Evolutionary conservation across 2,888 invertebrate genomes (phyloP), one percentile per base, ranked within the genome.

Genomic region (Minunthozetes semirufus): DNA sequence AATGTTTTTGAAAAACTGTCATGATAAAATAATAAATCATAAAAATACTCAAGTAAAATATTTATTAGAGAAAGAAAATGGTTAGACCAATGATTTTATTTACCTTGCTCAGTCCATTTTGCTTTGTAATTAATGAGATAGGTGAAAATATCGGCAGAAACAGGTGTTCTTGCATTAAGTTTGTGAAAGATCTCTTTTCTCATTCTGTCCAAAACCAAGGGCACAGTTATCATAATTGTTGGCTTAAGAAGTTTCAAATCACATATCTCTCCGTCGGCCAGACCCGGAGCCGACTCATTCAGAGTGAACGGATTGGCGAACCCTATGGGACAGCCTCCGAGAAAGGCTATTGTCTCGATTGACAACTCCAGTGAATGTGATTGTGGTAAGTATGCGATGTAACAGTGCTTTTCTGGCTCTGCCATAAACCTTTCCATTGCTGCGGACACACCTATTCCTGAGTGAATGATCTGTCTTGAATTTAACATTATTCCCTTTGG

Each of bases 111-210:
- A n/a, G 75, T 75, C 75, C 72, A 74, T 4, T 42, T 4, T 3
- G 38, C 70, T 38, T 75, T 75, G 33, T 75, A 75, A 22, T 72
- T 38, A 13, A 75, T 72, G 5, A 75, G 50, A 63, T n/a, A 71
- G 27, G 48, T 71, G 56, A 75, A 75, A 15, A 75, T 27, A 46
- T 33, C 59, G 8, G 71, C 17, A 3, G 66, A 46, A 1, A 75
- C 33, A 1, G 75, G 75, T 46, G 61, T 72, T n/a, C 74, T 1
- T 13, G 38, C 13, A n/a, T n/a, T 33, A 74, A 98, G 92, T 83
- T 94, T 95, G 81, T 96, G 95, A 82, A 93, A 93, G 77, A 98
- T 94, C 80, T 92, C 94, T 85, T 98, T 98, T 82, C 94, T 95
- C 82, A 98, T 93, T 80, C 98, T 89, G 85, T 98, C 98, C 86